Base-by-base conservation (phyloP, 2,888 invertebrate species). In the Cenopis cana region DNA sequence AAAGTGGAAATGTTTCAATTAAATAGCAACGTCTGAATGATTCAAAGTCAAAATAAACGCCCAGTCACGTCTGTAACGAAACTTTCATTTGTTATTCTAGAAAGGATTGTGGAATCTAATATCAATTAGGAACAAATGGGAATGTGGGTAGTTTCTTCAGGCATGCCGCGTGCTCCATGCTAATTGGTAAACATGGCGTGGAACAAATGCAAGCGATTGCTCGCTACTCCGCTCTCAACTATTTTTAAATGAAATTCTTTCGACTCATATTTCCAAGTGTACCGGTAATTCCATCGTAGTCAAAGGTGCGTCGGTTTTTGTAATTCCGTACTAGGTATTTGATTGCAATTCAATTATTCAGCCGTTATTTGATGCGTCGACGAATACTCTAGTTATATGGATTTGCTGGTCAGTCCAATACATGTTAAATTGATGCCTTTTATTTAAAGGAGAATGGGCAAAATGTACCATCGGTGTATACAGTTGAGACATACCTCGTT, bases 221-320 rank as follows among this genome's bases (percentile, higher is more conserved):
- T 81, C 77, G 81, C 75, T 82, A 78, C 79, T 36, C 75, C 71
- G 74, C 75, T 79, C 81, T 81, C 78, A 77, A 88, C 86, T 86
- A 89, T 89, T 89, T 90, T 89, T 81, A 88, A 91, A 91, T 91
- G 82, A 90, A 91, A 91, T 90, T 91, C 89, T 88, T 90, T 85
- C 80, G 77, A 84, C 82, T 88, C 85, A 85, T 87, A 88, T 85
- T 88, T 82, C 82, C 80, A 84, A 85, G 85, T 85, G 84, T 46
- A 46, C 46, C 46, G n/a, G 46, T 86, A 85, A 87, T 87, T 86
- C 84, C 82, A 81, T 78, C 79, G 80, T 79, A 85, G 78, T 79
- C 74, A 77, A 52, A 82, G 82, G 79, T 79, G 78, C 81, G 79
- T 78, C 74, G 77, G 80, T 83, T 85, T 83, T 87, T 80, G 80